Evolutionary conservation across 2,888 invertebrate genomes (phyloP).

Genomic region (Eubasilissa splendida): DNA sequence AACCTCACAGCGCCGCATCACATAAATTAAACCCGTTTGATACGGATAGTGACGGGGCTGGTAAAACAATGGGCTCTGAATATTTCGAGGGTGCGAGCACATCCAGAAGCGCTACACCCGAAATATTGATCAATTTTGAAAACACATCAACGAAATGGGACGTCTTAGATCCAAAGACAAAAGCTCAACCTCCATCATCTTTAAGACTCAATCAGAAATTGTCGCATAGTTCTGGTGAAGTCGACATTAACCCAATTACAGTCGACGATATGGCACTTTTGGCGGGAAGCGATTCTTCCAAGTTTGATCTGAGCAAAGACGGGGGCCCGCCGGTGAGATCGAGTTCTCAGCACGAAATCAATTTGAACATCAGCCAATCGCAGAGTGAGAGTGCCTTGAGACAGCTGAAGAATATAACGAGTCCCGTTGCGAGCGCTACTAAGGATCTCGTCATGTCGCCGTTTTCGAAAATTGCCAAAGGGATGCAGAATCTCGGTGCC

Average conservation of each 20-base stretch:
- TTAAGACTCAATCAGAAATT: conserved; percentile 75
- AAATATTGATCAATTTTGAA: conserved; percentile 72
- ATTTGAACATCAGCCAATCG: conserved; percentile 81
- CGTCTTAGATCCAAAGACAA: conserved; percentile 63
- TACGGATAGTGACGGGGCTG: conserved; percentile 36
- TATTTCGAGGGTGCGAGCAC: conserved; percentile 61
- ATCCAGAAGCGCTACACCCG: conserved; percentile 73
- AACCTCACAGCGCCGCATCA: conserved; percentile 59
- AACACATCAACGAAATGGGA: conserved; percentile 43
- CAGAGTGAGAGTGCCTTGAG: conserved; percentile 86
- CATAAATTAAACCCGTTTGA: conserved; percentile 56
- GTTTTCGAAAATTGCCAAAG: conserved; percentile 88
- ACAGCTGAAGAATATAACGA: conserved; percentile 78
- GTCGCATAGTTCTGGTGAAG: conserved; percentile 81
- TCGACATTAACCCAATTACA: conserved; percentile 65
- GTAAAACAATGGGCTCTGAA: conserved; percentile 43
- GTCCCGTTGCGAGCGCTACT: conserved; percentile 77
- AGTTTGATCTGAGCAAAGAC: conserved; percentile 37
- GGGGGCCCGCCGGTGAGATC: conserved; percentile 65
- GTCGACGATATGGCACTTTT: conserved; percentile 43
- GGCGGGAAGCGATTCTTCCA: conserved; percentile 64
- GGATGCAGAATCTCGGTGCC: conserved; percentile 87
- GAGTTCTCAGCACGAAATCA: conserved; percentile 78
- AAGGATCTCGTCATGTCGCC: conserved; percentile 81
- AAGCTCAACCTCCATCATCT: conserved; percentile 71